A percentile compares a stretch with the other conserved stretches of the same genome.
phyloP scores from a whole-genome alignment of 2,797 vertebrate species.

The Lerista edwardsae region DNA sequence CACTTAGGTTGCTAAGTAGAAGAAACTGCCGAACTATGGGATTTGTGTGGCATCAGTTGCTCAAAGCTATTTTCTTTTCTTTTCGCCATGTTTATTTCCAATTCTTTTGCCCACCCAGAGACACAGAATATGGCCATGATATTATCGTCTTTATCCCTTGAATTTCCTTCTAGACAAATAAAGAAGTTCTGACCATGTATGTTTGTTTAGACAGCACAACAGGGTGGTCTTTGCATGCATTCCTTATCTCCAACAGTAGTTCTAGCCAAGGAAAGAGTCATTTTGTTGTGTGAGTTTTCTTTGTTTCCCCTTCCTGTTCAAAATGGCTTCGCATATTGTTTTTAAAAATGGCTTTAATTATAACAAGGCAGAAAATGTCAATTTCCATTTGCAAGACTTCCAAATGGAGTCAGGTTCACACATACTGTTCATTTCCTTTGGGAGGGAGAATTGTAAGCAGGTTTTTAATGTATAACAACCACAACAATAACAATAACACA shows the following conservation, averaged over 20 bases:
- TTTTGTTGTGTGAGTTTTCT: background rate
- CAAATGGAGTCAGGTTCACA: background rate
- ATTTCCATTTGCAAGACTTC: constrained; percentile 23
- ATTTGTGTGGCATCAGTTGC: constrained; percentile 9
- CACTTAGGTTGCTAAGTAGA: background rate
- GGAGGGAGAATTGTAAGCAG: background rate
- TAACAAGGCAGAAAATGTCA: background rate
- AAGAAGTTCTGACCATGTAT: background rate
- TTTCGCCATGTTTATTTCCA: constrained; percentile 30
- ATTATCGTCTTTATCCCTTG: constrained; percentile 13
- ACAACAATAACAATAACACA: too few species aligned
- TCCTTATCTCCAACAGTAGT: background rate
- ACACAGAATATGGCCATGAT: constrained; percentile 25
- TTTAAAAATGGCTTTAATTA: background rate
- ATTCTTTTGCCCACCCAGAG: constrained; percentile 10
- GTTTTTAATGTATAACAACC: background rate
- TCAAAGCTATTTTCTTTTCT: background rate
- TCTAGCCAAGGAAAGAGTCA: background rate
- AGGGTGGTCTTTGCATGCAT: constrained; percentile 34
- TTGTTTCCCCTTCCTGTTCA: background rate
- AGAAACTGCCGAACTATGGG: background rate
- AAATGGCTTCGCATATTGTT: background rate
- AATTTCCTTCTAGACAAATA: constrained; percentile 42
- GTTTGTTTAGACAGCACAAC: constrained; percentile 42
- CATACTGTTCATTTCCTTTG: background rate